Conservation (phyloP, 1,140 invertebrate genomes). For the Cyphomyrmex costatus region DNA sequence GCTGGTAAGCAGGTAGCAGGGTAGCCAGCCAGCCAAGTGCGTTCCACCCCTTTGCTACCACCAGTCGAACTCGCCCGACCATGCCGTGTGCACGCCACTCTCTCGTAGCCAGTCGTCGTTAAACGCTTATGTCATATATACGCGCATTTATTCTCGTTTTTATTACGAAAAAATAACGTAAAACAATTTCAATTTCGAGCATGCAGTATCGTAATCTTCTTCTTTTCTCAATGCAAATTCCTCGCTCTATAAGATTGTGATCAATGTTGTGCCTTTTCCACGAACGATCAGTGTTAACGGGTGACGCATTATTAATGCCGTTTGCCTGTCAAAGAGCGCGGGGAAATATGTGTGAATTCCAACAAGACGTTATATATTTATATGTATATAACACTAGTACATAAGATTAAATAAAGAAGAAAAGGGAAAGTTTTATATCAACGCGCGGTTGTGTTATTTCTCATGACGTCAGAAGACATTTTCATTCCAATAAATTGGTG, state of each 20-base stretch:
- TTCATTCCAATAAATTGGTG: neutral
- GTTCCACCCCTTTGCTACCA: slow-evolving; percentile 74
- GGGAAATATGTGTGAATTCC: neutral
- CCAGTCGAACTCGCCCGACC: slow-evolving; percentile 74
- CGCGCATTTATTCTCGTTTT: neutral
- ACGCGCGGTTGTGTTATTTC: neutral
- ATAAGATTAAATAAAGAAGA: neutral
- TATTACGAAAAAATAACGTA: too few species aligned
- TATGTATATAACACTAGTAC: neutral
- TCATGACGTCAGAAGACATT: slow-evolving; percentile 42
- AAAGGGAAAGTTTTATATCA: neutral
- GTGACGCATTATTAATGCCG: slow-evolving; percentile 33
- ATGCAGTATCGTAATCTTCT: neutral
- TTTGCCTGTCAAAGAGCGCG: neutral
- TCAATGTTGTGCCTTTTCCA: slow-evolving; percentile 18
- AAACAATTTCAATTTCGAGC: neutral
- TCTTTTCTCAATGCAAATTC: neutral
- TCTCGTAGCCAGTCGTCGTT: neutral
- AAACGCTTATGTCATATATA: neutral
- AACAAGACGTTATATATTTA: neutral
- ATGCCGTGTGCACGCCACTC: slow-evolving; percentile 56
- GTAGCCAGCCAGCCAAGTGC: slow-evolving; percentile 55
- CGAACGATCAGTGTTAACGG: slow-evolving; percentile 7
- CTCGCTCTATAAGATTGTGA: neutral
- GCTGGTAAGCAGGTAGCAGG: slow-evolving; percentile 73